Percentiles rank a stretch among this genome's conserved stretches.
Evolutionary conservation across 1,140 invertebrate genomes (phyloP).

Genomic region (Hydropsyche tenuis): DNA sequence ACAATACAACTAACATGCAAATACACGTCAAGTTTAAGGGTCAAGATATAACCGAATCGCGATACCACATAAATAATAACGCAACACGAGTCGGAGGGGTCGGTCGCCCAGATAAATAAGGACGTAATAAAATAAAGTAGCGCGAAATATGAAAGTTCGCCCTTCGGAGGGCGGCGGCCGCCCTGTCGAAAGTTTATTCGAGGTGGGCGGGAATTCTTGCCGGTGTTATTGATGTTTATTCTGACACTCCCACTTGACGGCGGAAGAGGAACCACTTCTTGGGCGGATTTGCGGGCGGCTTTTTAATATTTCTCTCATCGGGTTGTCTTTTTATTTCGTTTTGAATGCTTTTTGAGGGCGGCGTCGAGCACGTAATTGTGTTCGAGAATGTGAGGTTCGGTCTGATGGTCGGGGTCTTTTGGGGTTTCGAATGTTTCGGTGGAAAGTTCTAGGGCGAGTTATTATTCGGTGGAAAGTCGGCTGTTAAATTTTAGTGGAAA

Average conservation of each 20-base stretch:
- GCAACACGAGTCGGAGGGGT: conserved; percentile 10
- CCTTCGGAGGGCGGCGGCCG: background rate
- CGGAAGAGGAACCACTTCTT: background rate
- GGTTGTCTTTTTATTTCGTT: background rate
- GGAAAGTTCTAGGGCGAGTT: too few species aligned
- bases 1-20: too few species aligned
- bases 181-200: conserved; percentile 34
- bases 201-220: conserved; percentile 9
- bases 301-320: conserved; percentile 20
- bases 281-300: background rate
- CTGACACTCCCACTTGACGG: background rate
- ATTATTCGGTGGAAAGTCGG: too few species aligned
- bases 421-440: too few species aligned
- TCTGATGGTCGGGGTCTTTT: too few species aligned
- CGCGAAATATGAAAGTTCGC: conserved; percentile 37
- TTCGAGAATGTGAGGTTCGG: too few species aligned
- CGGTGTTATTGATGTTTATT: conserved; percentile 36
- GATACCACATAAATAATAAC: conserved; percentile 29
- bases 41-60: conserved; percentile 7
- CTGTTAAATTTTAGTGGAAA: too few species aligned
- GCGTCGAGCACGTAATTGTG: too few species aligned
- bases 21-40: too few species aligned
- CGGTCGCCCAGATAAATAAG: conserved; percentile 32
- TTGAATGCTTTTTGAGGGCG: too few species aligned
- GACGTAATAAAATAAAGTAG: conserved; percentile 39